These are phyloP conservation scores for Planiliza haematocheilus DNA, from an alignment of 2,113 vertebrate genomes.

Conservation along the genomic window DNA sequence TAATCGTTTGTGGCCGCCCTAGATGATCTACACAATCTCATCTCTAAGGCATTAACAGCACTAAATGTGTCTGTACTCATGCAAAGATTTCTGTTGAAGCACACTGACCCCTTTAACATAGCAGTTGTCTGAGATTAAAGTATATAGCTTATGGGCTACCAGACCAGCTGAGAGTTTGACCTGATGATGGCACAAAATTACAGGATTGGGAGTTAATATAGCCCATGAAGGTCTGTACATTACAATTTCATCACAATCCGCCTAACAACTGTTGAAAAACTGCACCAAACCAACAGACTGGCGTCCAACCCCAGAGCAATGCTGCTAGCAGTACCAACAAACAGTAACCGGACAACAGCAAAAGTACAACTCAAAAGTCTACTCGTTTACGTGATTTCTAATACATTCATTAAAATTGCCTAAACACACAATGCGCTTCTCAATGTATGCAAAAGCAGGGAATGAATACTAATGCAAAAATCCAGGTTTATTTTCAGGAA, in stretches of 20 bases:
- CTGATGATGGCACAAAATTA: background rate
- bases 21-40: too few species aligned
- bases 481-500: slow-evolving; percentile 16
- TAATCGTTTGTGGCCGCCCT: too few species aligned
- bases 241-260: background rate
- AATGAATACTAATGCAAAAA: slow-evolving; percentile 8
- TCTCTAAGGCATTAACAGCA: too few species aligned
- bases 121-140: too few species aligned
- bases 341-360: background rate
- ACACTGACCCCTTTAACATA: too few species aligned
- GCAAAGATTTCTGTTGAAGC: too few species aligned
- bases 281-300: background rate
- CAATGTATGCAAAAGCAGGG: background rate
- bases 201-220: background rate
- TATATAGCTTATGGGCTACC: too few species aligned
- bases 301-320: background rate
- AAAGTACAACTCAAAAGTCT: background rate
- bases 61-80: too few species aligned
- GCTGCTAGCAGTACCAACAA: background rate
- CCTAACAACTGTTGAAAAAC: too few species aligned
- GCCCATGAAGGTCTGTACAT: background rate
- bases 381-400: background rate
- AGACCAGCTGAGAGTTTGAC: background rate
- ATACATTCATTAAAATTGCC: background rate
- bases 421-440: background rate